A percentile compares a stretch with the other conserved stretches of the same genome.
phyloP scores from a whole-genome alignment of 2,797 vertebrate genomes.

The Poecilia picta region DNA sequence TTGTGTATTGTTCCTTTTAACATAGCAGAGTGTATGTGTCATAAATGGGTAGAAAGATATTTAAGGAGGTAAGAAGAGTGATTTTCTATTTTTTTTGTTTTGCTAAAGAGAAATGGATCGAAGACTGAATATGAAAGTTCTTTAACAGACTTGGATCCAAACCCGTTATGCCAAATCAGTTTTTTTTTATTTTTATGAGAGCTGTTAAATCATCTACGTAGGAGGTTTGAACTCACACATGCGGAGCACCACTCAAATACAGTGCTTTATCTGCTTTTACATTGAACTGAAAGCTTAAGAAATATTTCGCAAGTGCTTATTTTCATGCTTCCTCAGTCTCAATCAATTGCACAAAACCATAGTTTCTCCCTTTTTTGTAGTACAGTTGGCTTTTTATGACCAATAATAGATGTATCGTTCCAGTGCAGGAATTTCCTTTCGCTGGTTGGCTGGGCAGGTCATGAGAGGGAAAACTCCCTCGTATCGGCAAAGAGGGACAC shows the following conservation, averaged over 20 bases:
- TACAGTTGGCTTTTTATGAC: slow-evolving; percentile 44
- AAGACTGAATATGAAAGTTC: slow-evolving; percentile 29
- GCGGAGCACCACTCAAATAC: slow-evolving; percentile 26
- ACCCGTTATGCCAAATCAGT: slow-evolving; percentile 53
- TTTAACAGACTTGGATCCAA: slow-evolving; percentile 59
- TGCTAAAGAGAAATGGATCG: slow-evolving; percentile 25
- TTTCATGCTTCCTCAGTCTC: slow-evolving; percentile 32
- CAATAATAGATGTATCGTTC: slow-evolving; percentile 43
- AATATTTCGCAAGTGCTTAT: slow-evolving; percentile 33
- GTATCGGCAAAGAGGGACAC: slow-evolving; percentile 29
- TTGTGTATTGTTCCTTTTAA: slow-evolving; percentile 42
- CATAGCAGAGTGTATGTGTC: slow-evolving; percentile 48
- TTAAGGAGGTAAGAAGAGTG: slow-evolving; percentile 7
- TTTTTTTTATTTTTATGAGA: slow-evolving; percentile 68
- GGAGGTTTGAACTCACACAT: slow-evolving; percentile 33
- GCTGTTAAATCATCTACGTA: slow-evolving; percentile 65
- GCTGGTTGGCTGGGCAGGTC: slow-evolving; percentile 34
- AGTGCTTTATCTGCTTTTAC: slow-evolving; percentile 36
- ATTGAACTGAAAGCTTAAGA: slow-evolving; percentile 5
- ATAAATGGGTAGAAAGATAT: slow-evolving; percentile 30
- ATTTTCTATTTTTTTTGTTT: slow-evolving; percentile 26
- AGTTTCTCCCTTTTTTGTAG: slow-evolving; percentile 19
- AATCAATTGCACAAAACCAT: slow-evolving; percentile 22
- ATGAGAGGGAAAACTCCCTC: slow-evolving; percentile 44
- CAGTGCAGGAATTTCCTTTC: slow-evolving; percentile 42